Base-by-base conservation (phyloP, 2,797 vertebrate genomes). In the Furcifer pardalis region DNA sequence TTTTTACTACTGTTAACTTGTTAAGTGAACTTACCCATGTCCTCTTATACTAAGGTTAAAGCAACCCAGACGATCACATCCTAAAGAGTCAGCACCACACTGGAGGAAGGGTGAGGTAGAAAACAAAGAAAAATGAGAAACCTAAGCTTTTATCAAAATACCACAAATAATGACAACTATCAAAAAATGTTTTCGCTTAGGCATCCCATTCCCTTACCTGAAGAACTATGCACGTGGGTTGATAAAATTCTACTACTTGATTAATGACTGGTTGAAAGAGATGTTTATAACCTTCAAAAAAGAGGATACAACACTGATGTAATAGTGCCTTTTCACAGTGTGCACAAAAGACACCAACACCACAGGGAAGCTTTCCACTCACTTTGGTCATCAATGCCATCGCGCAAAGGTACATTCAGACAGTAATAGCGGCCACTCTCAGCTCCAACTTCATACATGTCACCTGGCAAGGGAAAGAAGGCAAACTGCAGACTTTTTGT, bases 11-110 rank as follows among this genome's bases (percentile, higher is more conserved):
- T 52, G 27, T 32, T 35, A 42, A 17, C 44, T 74, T 59, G 12
- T 60, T 52, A 0, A 0, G 83, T 63, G 49, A 52, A 91, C 98
- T 97, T 92, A 99, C 98, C 98, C 98, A 4, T 99, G 98, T 84
- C 98, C 98, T 93, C 98, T 97, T 94, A 99, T 99, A 82, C 98
- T 99, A 92, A 99, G 97, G 94, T 99, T 99, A 91, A 99, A 99
- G 94, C 98, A 99, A 87, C 98, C 98, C 82, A 99, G 93, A 71
- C 98, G 95, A 93, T 99, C 98, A 1, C 98, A 99, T 59, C 98
- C 98, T 91, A 99, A 95, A 30, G 98, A 99, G 91, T 99, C 98
- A 27, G 98, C 98, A 77, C 98, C 98, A 69, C 98, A 99, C 98
- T 99, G 81, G 65, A 32, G n/a, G 32, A 63, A 63, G 17, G 65